These are phyloP conservation scores for Camponotus floridanus DNA, from an alignment of 1,140 invertebrate genomes.

Conservation along the genomic window DNA sequence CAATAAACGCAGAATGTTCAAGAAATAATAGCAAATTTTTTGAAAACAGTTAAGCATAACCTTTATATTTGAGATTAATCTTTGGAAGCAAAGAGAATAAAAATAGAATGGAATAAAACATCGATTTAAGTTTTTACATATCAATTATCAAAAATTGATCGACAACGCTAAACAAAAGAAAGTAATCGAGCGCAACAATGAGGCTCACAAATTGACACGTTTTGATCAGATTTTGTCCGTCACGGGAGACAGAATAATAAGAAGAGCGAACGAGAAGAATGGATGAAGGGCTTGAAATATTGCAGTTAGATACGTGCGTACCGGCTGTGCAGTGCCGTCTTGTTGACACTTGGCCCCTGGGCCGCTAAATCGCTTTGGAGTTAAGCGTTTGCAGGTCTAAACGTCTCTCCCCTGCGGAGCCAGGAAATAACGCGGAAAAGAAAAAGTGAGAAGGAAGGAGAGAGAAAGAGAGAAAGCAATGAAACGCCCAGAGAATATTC, in stretches of 20 bases:
- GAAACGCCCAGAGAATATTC: slow-evolving; percentile 41
- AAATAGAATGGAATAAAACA: neutral
- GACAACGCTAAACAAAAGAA: slow-evolving; percentile 8
- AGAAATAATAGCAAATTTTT: neutral
- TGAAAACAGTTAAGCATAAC: neutral
- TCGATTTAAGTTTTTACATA: neutral
- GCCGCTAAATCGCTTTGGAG: slow-evolving; percentile 80
- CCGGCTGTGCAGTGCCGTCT: slow-evolving; percentile 73
- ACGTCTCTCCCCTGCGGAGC: slow-evolving; percentile 78
- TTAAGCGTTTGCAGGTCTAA: slow-evolving; percentile 77
- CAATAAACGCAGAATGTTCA: neutral
- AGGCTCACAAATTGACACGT: slow-evolving; percentile 38
- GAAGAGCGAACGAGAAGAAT: slow-evolving; percentile 38
- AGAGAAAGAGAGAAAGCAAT: slow-evolving; percentile 10
- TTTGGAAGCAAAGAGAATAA: slow-evolving; percentile 9
- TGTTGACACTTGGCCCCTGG: slow-evolving; percentile 80
- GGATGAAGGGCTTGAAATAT: slow-evolving; percentile 35
- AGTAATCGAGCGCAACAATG: neutral
- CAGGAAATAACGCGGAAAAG: slow-evolving; percentile 69
- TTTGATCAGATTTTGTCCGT: slow-evolving; percentile 9
- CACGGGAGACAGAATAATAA: slow-evolving; percentile 52
- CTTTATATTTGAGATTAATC: neutral
- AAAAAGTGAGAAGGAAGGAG: slow-evolving; percentile 2
- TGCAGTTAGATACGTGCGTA: slow-evolving; percentile 69
- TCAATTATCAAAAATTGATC: slow-evolving; percentile 16